phyloP scores from a whole-genome alignment of 2,888 invertebrate species.

The Congeria kusceri region DNA sequence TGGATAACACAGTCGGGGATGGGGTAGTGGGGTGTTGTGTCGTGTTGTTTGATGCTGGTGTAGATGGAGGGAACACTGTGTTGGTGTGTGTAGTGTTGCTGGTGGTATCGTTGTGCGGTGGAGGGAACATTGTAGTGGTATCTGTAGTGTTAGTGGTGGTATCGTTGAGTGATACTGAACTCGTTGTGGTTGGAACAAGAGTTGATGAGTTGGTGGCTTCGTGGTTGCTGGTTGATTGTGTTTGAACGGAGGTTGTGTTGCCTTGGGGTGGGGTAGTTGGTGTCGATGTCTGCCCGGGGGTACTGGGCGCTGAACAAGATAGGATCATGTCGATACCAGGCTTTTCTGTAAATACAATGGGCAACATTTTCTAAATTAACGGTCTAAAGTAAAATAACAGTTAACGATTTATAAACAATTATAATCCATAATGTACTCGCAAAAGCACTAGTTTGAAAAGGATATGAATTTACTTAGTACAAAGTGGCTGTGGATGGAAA shows the following conservation, averaged over 20 bases:
- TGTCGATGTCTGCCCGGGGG: not conserved
- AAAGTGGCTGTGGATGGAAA: too few species aligned
- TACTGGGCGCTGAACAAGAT: not conserved
- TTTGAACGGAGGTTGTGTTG: conserved; percentile 5
- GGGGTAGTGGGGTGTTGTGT: not conserved
- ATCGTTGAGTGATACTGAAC: not conserved
- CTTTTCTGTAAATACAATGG: not conserved
- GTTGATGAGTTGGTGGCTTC: not conserved
- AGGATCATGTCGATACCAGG: not conserved
- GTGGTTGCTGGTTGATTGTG: not conserved
- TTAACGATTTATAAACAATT: not conserved
- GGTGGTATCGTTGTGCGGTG: not conserved
- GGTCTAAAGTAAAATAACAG: not conserved
- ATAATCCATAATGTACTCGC: too few species aligned
- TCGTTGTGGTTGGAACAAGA: not conserved
- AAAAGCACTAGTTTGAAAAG: too few species aligned
- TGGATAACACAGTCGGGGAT: not conserved
- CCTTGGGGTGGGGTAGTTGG: not conserved
- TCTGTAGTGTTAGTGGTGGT: not conserved
- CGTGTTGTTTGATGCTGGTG: not conserved
- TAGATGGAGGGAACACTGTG: not conserved
- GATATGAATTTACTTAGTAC: too few species aligned
- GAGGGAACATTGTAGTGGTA: not conserved
- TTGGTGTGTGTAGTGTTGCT: not conserved
- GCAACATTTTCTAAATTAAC: too few species aligned